Evolutionary conservation across 1,140 invertebrate genomes (phyloP).

Genomic region (Chelonus insularis): DNA sequence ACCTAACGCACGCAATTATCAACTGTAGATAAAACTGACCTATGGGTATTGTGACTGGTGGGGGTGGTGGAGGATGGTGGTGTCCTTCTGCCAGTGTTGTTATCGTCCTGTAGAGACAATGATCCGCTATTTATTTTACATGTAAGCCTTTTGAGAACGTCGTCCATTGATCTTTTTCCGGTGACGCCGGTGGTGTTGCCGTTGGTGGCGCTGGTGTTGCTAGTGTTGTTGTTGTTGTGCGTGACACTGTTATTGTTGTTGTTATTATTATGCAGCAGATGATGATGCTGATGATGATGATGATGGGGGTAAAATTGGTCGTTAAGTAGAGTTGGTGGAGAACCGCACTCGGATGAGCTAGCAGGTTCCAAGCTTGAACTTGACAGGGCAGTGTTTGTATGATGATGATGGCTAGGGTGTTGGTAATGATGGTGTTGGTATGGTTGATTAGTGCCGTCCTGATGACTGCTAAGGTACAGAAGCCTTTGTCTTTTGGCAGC

Average conservation of each 20-base stretch:
- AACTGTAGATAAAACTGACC: too few relatives aligned
- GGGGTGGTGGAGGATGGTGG: conserved; percentile 70
- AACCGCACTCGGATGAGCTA: conserved; percentile 72
- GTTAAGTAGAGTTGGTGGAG: conserved; percentile 64
- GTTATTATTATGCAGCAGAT: too few relatives aligned
- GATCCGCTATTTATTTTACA: conserved; percentile 71
- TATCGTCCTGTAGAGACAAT: conserved; percentile 50
- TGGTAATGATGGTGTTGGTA: conserved; percentile 38
- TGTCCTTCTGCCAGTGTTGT: conserved; percentile 56
- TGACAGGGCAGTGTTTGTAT: conserved; percentile 36
- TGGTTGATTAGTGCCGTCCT: conserved; percentile 14
- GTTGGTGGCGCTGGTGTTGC: conserved; percentile 44
- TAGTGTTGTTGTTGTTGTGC: conserved; percentile 58
- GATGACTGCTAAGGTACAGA: conserved; percentile 36
- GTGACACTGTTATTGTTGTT: conserved; percentile 61
- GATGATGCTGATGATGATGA: conserved; percentile 42
- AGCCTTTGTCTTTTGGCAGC: conserved; percentile 48
- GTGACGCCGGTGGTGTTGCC: conserved; percentile 37
- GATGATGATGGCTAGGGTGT: conserved; percentile 34
- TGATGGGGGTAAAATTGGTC: conserved; percentile 52
- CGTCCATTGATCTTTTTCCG: conserved; percentile 77
- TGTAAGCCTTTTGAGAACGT: conserved; percentile 80
- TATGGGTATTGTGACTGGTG: conserved; percentile 53
- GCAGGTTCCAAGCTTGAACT: conserved; percentile 50
- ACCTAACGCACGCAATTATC: too few relatives aligned